Evolutionary conservation across 2,113 vertebrate species (phyloP).

Genomic region (Calyptommatus sinebrachiatus): DNA sequence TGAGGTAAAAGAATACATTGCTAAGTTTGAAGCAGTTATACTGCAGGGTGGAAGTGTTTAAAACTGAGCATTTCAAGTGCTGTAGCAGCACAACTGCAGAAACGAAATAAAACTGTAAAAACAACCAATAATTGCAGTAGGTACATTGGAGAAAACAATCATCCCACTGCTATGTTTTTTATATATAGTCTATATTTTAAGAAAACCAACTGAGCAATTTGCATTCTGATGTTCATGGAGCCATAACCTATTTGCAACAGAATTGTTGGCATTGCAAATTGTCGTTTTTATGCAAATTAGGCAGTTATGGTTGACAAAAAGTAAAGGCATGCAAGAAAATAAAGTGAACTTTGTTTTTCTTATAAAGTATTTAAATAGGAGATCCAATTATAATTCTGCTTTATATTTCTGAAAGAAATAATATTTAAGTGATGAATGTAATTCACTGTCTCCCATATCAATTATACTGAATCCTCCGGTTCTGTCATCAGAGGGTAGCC

Average conservation of each 20-base stretch:
- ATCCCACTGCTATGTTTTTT: background rate
- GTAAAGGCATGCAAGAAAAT: background rate
- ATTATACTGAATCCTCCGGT: background rate
- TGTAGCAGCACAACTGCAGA: background rate
- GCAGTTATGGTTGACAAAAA: constrained; percentile 6
- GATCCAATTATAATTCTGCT: background rate
- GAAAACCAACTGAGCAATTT: background rate
- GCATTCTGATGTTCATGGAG: constrained; percentile 11
- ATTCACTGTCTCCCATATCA: background rate
- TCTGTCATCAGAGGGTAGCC: background rate
- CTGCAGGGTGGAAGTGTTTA: background rate
- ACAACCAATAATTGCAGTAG: background rate
- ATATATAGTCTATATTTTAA: background rate
- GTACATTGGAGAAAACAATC: background rate
- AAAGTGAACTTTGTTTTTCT: background rate
- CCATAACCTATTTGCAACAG: constrained; percentile 4
- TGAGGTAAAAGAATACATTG: background rate
- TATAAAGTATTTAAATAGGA: background rate
- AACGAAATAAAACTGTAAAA: background rate
- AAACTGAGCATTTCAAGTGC: background rate
- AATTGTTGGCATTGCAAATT: background rate
- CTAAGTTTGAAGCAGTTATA: background rate
- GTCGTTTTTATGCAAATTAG: background rate
- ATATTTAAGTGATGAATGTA: background rate
- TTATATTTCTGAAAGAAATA: background rate